These are phyloP conservation scores for Araneus ventricosus DNA, from an alignment of 1,140 invertebrate genomes.

Conservation along the genomic window DNA sequence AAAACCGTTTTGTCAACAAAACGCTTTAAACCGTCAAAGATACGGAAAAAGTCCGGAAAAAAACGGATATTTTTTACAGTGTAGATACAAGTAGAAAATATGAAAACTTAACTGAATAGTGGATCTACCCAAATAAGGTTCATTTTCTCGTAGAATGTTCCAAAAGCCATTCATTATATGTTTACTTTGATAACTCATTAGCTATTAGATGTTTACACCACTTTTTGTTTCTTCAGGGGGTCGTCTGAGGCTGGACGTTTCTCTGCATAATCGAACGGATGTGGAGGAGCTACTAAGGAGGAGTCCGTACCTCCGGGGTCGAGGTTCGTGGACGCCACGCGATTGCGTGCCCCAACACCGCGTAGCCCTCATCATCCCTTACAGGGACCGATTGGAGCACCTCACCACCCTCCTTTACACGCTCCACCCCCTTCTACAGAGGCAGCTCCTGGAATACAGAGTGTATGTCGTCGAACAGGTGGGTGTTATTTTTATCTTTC, in stretches of 20 bases:
- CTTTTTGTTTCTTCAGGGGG: constrained; percentile 54
- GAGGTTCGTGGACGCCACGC: constrained; percentile 63
- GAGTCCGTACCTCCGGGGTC: constrained; percentile 36
- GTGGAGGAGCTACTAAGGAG: constrained; percentile 5
- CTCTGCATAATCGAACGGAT: constrained; percentile 35
- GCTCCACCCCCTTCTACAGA: constrained; percentile 81
- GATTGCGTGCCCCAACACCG: constrained; percentile 76
- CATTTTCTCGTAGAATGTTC: no score
- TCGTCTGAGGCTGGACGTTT: constrained; percentile 14
- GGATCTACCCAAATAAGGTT: no score
- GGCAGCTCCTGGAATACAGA: constrained; percentile 81
- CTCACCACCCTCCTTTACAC: constrained; percentile 79
- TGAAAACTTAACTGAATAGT: no score
- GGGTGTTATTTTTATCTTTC: no score
- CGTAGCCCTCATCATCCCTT: constrained; percentile 81
- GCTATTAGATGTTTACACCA: no score
- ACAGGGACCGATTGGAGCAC: constrained; percentile 81
- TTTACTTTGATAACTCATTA: no score
- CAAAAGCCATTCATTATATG: no score
- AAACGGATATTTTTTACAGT: no score
- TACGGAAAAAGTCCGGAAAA: no score
- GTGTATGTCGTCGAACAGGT: constrained; percentile 82
- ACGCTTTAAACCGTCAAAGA: no score
- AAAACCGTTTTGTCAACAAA: no score
- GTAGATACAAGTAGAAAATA: no score